These are phyloP conservation scores for Sebastes reedi DNA, from an alignment of 2,797 vertebrate species.

Conservation along the genomic window DNA sequence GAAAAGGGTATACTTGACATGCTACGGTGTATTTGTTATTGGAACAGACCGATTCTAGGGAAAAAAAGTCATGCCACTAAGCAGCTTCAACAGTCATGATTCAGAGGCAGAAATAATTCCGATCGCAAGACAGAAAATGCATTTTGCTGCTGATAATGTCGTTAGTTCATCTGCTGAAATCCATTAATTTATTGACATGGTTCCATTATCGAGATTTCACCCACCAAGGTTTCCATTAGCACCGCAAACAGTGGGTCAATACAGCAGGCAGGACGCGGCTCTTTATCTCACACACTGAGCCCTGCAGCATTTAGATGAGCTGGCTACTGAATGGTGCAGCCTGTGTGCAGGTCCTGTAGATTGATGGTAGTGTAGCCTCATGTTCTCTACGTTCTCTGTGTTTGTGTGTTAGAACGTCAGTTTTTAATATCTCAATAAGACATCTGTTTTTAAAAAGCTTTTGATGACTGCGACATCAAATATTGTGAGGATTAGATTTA, in stretches of 20 bases:
- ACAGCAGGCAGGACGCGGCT: not conserved
- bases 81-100: not conserved
- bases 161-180: not conserved
- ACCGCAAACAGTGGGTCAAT: not conserved
- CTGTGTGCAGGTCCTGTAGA: not conserved
- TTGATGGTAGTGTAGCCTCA: not conserved
- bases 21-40: not conserved
- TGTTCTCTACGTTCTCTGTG: not conserved
- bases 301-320: conserved; percentile 1
- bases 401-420: not conserved
- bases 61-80: not conserved
- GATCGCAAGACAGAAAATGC: not conserved
- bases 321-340: not conserved
- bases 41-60: not conserved
- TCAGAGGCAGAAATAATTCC: not conserved
- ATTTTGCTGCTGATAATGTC: not conserved
- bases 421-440: not conserved
- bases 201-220: conserved; percentile 15
- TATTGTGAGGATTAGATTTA: not conserved
- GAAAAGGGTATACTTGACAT: not conserved
- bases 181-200: conserved; percentile 7
- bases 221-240: conserved; percentile 5
- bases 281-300: conserved; percentile 11
- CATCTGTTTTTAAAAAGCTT: not conserved
- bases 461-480: not conserved